phyloP scores from a whole-genome alignment of 1,140 invertebrate species.

The Bicyclus anynana region DNA sequence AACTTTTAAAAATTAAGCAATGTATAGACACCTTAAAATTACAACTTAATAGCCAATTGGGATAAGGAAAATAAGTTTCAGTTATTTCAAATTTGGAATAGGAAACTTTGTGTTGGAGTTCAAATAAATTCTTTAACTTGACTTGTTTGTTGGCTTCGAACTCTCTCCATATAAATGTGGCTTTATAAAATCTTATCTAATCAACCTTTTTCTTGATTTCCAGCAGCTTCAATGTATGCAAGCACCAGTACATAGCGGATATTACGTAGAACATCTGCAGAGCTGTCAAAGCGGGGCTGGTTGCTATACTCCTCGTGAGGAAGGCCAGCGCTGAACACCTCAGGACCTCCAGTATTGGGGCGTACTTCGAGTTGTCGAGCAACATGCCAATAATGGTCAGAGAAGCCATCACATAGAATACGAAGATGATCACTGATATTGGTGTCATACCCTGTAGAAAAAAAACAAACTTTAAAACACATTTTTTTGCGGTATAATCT shows the following conservation, averaged over 20 bases:
- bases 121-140: too few relatives aligned
- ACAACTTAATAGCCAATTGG: too few relatives aligned
- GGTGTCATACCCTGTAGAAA: constrained; percentile 79
- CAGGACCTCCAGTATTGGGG: constrained; percentile 76
- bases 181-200: neutral
- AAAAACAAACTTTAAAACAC: constrained; percentile 24
- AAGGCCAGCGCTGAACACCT: constrained; percentile 77
- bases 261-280: constrained; percentile 61
- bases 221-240: constrained; percentile 59
- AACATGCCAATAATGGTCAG: constrained; percentile 84
- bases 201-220: constrained; percentile 50
- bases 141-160: too few relatives aligned
- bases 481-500: too few relatives aligned
- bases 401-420: constrained; percentile 81
- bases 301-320: constrained; percentile 47
- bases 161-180: too few relatives aligned
- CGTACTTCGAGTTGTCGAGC: constrained; percentile 79
- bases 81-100: too few relatives aligned
- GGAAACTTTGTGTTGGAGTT: too few relatives aligned
- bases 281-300: constrained; percentile 42
- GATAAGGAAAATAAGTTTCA: too few relatives aligned
- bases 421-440: constrained; percentile 76
- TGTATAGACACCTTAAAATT: too few relatives aligned
- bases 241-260: constrained; percentile 69
- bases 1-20: too few relatives aligned